A percentile compares a stretch with the other conserved stretches of the same genome.
phyloP scores from a whole-genome alignment of 2,113 vertebrate genomes.

The Hymenochirus boettgeri region DNA sequence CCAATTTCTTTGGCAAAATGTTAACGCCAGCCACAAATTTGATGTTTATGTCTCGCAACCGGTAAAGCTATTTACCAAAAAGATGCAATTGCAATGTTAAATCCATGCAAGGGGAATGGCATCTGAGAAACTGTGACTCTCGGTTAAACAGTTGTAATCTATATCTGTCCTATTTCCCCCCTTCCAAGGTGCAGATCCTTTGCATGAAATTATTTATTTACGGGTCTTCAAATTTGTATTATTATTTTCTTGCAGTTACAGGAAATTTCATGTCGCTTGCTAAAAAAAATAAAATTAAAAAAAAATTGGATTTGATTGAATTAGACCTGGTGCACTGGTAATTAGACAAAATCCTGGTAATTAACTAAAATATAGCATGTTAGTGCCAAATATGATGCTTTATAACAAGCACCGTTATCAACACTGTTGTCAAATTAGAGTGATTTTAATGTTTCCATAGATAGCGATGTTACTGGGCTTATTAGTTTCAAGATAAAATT shows the following conservation, averaged over 20 bases:
- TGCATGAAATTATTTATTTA: too few species aligned
- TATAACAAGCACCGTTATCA: constrained; percentile 55
- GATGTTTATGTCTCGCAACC: too few species aligned
- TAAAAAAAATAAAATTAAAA: constrained; percentile 59
- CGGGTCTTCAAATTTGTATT: not conserved
- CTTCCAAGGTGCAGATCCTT: too few species aligned
- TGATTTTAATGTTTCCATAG: constrained; percentile 44
- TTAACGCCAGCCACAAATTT: too few species aligned
- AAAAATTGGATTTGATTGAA: constrained; percentile 52
- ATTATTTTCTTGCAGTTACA: not conserved
- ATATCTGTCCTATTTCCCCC: too few species aligned
- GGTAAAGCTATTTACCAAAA: too few species aligned
- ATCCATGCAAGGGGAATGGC: too few species aligned
- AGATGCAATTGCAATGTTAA: too few species aligned
- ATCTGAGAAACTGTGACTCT: too few species aligned
- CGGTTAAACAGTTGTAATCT: too few species aligned
- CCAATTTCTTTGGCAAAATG: too few species aligned
- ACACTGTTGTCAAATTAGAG: constrained; percentile 60
- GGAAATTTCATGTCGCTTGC: constrained; percentile 46
- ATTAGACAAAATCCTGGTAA: constrained; percentile 71
- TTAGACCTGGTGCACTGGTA: constrained; percentile 58
- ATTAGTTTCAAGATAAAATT: constrained; percentile 35
- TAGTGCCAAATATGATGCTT: constrained; percentile 59
- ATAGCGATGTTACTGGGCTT: constrained; percentile 7
- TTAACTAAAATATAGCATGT: constrained; percentile 65